These are phyloP conservation scores for Orthosia gracilis DNA, from an alignment of 2,888 invertebrate species.

Conservation along the genomic window DNA sequence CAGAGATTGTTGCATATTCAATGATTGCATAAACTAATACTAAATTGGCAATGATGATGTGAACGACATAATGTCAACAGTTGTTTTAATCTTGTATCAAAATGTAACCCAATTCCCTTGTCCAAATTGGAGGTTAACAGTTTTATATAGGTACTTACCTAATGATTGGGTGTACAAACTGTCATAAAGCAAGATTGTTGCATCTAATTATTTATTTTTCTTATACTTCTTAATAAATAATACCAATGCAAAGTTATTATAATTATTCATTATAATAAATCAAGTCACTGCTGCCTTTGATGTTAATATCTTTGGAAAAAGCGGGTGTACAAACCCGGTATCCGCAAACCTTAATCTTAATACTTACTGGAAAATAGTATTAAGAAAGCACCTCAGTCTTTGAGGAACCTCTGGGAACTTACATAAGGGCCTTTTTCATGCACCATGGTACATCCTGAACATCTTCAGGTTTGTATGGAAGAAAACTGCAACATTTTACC, in stretches of 20 bases:
- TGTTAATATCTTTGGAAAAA: not conserved
- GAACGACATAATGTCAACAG: not conserved
- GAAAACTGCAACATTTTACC: not conserved
- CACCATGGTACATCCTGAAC: not conserved
- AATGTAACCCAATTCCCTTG: not conserved
- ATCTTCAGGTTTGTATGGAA: slow-evolving; percentile 8
- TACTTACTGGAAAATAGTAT: slow-evolving; percentile 1
- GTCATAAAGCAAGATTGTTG: not conserved
- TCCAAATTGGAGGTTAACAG: not conserved
- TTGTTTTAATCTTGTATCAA: not conserved
- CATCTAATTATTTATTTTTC: not conserved
- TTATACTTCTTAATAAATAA: not conserved
- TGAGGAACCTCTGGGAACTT: slow-evolving; percentile 5
- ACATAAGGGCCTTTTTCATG: slow-evolving; percentile 27
- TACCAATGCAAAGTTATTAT: not conserved
- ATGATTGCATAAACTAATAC: not conserved
- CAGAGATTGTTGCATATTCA: slow-evolving; percentile 28
- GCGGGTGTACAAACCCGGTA: too few relatives aligned
- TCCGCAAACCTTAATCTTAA: not conserved
- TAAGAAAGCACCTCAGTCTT: slow-evolving; percentile 11
- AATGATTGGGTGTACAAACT: not conserved
- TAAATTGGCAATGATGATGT: not conserved
- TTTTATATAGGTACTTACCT: not conserved
- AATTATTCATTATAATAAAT: not conserved
- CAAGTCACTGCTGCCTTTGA: not conserved